phyloP scores from a whole-genome alignment of 2,797 vertebrate genomes.

The Parotocinclus haroldoi region DNA sequence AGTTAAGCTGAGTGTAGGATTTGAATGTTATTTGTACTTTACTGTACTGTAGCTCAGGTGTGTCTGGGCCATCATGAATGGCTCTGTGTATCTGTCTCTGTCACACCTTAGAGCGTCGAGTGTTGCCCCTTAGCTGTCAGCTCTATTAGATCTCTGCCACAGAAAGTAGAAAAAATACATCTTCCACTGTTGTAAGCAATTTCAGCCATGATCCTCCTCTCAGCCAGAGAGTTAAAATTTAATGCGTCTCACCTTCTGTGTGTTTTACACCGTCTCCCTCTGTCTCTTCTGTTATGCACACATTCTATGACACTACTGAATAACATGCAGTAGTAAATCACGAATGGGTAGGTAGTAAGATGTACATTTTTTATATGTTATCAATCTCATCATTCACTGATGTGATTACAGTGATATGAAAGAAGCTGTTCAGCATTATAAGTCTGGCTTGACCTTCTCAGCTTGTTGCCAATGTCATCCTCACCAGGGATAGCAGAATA shows the following conservation, averaged over 20 bases:
- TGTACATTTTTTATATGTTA: no score
- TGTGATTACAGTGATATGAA: no score
- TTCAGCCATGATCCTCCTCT: constrained; percentile 62
- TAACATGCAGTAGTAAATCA: no score
- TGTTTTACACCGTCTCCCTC: background rate
- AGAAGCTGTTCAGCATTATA: no score
- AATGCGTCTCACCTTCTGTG: constrained; percentile 31
- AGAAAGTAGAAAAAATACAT: constrained; percentile 44
- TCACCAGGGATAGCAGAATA: no score
- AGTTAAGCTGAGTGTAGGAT: no score
- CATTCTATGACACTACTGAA: no score
- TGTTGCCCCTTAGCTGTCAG: constrained; percentile 45
- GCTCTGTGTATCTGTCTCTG: constrained; percentile 6
- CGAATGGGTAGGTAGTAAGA: no score
- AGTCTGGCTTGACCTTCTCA: no score
- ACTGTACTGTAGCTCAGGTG: background rate
- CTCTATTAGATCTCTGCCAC: constrained; percentile 53
- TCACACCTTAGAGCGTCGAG: constrained; percentile 32
- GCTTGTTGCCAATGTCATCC: no score
- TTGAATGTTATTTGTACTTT: no score
- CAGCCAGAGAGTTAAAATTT: constrained; percentile 44
- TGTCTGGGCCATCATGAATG: constrained; percentile 18
- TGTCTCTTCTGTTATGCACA: background rate
- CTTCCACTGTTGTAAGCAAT: constrained; percentile 64
- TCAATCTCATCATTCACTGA: no score